Evolutionary conservation across 2,888 invertebrate genomes (phyloP), one percentile per base, ranked within the genome.

Genomic region (Acronicta aceris): DNA sequence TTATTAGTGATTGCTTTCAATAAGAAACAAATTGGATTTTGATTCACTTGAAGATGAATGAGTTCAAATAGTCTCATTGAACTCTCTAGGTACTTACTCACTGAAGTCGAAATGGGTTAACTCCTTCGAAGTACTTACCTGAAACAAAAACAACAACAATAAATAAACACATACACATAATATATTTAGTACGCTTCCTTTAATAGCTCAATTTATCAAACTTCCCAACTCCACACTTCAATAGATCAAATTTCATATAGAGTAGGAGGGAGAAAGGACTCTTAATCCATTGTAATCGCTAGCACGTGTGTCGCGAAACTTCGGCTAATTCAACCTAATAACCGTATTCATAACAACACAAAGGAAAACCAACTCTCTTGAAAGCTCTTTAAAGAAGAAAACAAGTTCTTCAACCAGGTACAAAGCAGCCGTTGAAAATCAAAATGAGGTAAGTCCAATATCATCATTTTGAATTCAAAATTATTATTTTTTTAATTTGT

Each of bases 241-340:
- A 88, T 86, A 81, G 82, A 82, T 82, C 83, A 87, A 84, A 86
- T 84, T 84, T 81, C 79, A 80, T 82, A 78, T 59, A 53, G 63
- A 63, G 50, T 59, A 59, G 38, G 65, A 64, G 59, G 41, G 65
- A 79, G 75, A 46, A 46, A 40, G 72, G 52, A 51, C 57, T 76
- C 82, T 71, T 81, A 78, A 85, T 84, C 85, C 82, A 86, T 88
- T 89, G 88, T 88, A 81, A 87, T 86, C 87, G 71, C 60, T 76
- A 79, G 84, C 89, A 90, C 89, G 89, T 89, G 89, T 89, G 85
- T 82, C 85, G 86, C 84, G 67, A 81, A 87, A 87, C 85, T 87
- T 84, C 64, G 71, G 71, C 81, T 87, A 86, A 89, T 85, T 84
- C 82, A 73, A 67, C 78, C 80, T 84, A 83, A 83, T 82, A 82